Evolutionary conservation across 2,888 invertebrate species (phyloP).

Genomic region (Rambutsinella grinnellia): DNA sequence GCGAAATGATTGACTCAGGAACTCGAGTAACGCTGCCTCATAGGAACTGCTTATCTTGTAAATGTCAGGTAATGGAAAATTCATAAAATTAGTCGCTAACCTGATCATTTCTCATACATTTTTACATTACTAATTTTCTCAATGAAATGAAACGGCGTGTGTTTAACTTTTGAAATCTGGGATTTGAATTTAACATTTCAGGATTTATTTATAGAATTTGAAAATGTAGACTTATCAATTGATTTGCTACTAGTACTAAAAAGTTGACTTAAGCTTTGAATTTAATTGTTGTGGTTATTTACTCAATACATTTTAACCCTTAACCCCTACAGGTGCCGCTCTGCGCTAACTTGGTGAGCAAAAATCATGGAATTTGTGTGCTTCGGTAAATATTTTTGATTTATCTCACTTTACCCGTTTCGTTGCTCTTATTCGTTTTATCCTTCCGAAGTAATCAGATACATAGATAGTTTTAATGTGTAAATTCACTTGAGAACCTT

Average conservation of each 20-base stretch:
- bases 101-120: neutral
- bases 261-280: too few relatives aligned
- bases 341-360: conserved; percentile 95
- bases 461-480: too few relatives aligned
- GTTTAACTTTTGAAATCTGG: too few relatives aligned
- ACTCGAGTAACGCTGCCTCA: conserved; percentile 71
- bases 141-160: too few relatives aligned
- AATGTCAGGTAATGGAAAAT: conserved; percentile 77
- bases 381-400: conserved; percentile 80
- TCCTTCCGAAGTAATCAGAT: too few relatives aligned
- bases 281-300: neutral
- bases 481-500: too few relatives aligned
- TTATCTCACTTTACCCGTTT: conserved; percentile 57
- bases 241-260: too few relatives aligned
- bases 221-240: too few relatives aligned
- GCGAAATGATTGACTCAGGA: conserved; percentile 69
- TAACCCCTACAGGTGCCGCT: conserved; percentile 84
- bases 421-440: too few relatives aligned
- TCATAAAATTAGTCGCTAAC: too few relatives aligned
- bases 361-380: conserved; percentile 91
- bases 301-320: conserved; percentile 69
- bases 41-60: conserved; percentile 80
- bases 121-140: conserved; percentile 3
- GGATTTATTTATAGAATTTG: too few relatives aligned
- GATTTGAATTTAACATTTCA: too few relatives aligned